phyloP scores from a whole-genome alignment of 2,888 invertebrate species.

The Drosophila lacicola region DNA sequence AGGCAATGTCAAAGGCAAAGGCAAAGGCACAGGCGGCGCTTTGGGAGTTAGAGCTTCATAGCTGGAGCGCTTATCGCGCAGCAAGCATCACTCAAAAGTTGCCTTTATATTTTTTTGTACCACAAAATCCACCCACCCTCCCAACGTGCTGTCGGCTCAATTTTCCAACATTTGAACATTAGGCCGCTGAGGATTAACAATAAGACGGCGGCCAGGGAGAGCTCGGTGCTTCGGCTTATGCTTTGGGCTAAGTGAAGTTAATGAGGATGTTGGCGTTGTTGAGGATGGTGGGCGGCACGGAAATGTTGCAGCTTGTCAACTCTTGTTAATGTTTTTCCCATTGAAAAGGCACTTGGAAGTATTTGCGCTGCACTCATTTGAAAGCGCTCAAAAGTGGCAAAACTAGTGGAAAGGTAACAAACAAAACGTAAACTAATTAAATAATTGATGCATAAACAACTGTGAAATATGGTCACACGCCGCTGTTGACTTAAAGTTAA shows the following conservation, averaged over 20 bases:
- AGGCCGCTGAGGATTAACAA: conserved; percentile 81
- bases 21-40: conserved; percentile 48
- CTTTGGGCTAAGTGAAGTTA: conserved; percentile 68
- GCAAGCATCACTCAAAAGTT: conserved; percentile 79
- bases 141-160: conserved; percentile 70
- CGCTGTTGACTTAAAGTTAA: conserved; percentile 21
- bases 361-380: conserved; percentile 42
- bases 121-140: background rate
- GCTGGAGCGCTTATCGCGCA: conserved; percentile 73
- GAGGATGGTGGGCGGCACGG: conserved; percentile 9
- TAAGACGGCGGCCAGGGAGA: conserved; percentile 22
- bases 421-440: conserved; percentile 38
- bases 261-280: conserved; percentile 39
- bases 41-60: conserved; percentile 50
- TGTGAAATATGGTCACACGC: conserved; percentile 31
- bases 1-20: conserved; percentile 45
- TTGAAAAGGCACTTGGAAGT: conserved; percentile 36
- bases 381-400: conserved; percentile 39
- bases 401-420: conserved; percentile 20
- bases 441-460: conserved; percentile 48
- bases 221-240: conserved; percentile 42
- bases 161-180: conserved; percentile 83
- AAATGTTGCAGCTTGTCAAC: conserved; percentile 60
- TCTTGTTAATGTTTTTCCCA: conserved; percentile 38
- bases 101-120: conserved; percentile 41